These are phyloP conservation scores for Steinernema feltiae DNA, from an alignment of 1,140 invertebrate species.

Conservation along the genomic window DNA sequence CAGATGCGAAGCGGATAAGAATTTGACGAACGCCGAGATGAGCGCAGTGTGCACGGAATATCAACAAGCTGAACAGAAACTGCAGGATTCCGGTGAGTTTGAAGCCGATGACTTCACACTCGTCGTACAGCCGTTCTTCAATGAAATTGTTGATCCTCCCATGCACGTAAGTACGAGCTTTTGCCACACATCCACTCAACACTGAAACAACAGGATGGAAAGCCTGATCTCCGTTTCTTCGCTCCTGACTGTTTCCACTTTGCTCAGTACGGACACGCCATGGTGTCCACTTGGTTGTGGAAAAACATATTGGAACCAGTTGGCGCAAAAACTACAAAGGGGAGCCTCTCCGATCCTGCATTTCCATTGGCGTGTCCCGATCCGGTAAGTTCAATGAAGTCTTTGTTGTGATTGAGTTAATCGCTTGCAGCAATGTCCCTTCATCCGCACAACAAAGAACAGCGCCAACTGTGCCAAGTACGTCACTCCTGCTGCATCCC, in stretches of 20 bases:
- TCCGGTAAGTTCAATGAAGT: constrained; percentile 20
- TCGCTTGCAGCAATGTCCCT: constrained; percentile 40
- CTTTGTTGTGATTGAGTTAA: not conserved
- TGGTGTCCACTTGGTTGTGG: constrained; percentile 68
- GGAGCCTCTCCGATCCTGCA: constrained; percentile 29
- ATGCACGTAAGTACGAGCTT: too few relatives aligned
- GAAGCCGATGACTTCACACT: constrained; percentile 60
- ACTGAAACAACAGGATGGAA: constrained; percentile 44
- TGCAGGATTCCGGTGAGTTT: constrained; percentile 50
- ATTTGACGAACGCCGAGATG: constrained; percentile 36
- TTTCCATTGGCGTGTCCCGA: constrained; percentile 36
- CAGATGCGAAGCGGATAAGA: constrained; percentile 38
- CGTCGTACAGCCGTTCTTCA: constrained; percentile 58
- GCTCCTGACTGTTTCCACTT: constrained; percentile 70
- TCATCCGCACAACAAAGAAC: constrained; percentile 37
- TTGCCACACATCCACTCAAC: too few relatives aligned
- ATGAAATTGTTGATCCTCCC: constrained; percentile 33
- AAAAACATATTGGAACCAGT: constrained; percentile 71
- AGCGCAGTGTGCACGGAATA: constrained; percentile 29
- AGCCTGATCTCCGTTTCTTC: constrained; percentile 65
- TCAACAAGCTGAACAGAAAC: constrained; percentile 26
- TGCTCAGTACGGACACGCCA: constrained; percentile 66
- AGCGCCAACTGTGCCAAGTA: constrained; percentile 35
- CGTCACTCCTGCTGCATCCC: constrained; percentile 23
- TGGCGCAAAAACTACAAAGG: constrained; percentile 65